Evolutionary conservation across 2,888 invertebrate species (phyloP).

Genomic region (Hirtodrosophila confusa): DNA sequence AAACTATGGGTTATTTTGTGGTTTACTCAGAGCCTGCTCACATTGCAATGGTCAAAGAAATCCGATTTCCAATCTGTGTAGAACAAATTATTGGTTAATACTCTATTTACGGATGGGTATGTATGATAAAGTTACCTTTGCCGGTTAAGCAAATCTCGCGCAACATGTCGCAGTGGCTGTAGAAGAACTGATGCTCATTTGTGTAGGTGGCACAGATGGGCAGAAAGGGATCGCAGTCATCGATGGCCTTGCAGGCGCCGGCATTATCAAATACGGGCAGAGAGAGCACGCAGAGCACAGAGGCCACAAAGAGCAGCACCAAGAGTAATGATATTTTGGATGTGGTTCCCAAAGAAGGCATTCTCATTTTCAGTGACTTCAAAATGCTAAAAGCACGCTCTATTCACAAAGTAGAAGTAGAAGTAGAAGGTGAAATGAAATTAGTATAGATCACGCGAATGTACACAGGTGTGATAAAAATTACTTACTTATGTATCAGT

Average conservation of each 20-base stretch:
- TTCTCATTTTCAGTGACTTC: slow-evolving; percentile 12
- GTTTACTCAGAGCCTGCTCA: slow-evolving; percentile 47
- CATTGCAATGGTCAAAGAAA: slow-evolving; percentile 77
- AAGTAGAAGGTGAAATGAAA: too few relatives aligned
- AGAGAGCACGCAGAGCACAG: slow-evolving; percentile 45
- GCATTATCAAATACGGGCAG: slow-evolving; percentile 50
- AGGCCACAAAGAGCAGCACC: slow-evolving; percentile 42
- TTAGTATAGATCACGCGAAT: slow-evolving; percentile 3
- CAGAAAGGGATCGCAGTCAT: slow-evolving; percentile 72
- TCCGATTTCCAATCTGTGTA: slow-evolving; percentile 78
- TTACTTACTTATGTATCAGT: slow-evolving; percentile 7
- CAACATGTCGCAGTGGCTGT: slow-evolving; percentile 81
- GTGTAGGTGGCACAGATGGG: slow-evolving; percentile 74
- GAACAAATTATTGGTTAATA: slow-evolving; percentile 1
- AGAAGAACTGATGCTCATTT: slow-evolving; percentile 81
- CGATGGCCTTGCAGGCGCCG: slow-evolving; percentile 48
- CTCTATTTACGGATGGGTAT: too few relatives aligned
- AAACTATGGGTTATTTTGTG: background rate
- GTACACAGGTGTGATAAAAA: slow-evolving; percentile 25
- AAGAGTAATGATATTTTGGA: slow-evolving; percentile 40
- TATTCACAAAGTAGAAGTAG: too few relatives aligned
- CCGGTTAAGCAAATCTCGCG: slow-evolving; percentile 80
- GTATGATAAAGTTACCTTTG: slow-evolving; percentile 61
- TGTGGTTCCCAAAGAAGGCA: slow-evolving; percentile 24
- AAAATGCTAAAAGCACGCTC: background rate